These are phyloP conservation scores for Frankliniella fusca DNA, from an alignment of 2,888 invertebrate species.

Conservation along the genomic window DNA sequence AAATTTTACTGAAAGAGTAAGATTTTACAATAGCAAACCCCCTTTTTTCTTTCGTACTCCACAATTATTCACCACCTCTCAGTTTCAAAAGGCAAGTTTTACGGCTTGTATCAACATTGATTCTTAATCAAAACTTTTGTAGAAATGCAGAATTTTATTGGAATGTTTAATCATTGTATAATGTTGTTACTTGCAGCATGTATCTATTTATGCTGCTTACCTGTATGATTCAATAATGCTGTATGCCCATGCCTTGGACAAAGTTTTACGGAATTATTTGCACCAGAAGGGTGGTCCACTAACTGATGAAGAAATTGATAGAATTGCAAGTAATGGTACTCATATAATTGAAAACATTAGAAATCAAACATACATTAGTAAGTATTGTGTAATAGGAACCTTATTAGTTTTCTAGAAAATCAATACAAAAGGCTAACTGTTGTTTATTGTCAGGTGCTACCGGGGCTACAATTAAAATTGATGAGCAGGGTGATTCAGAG, in stretches of 20 bases:
- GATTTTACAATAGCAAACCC: constrained; percentile 67
- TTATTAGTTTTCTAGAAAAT: constrained; percentile 4
- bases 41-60: constrained; percentile 78
- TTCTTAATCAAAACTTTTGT: neutral
- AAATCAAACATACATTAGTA: constrained; percentile 81
- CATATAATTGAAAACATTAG: constrained; percentile 78
- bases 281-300: constrained; percentile 43
- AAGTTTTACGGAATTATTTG: constrained; percentile 57
- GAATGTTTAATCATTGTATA: constrained; percentile 42
- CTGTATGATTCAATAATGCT: constrained; percentile 90
- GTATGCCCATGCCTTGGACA: constrained; percentile 81
- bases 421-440: neutral
- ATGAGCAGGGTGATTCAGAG: constrained; percentile 90
- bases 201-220: constrained; percentile 88
- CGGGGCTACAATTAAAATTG: constrained; percentile 87
- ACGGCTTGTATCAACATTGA: too few relatives aligned
- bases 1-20: constrained; percentile 74
- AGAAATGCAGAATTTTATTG: constrained; percentile 13
- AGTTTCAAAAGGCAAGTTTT: constrained; percentile 47
- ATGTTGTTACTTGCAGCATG: constrained; percentile 59
- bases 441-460: constrained; percentile 69
- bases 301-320: constrained; percentile 60
- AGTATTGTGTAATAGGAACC: constrained; percentile 49
- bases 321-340: constrained; percentile 77
- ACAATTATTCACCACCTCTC: constrained; percentile 52